These are phyloP conservation scores for Loris lydekkerianus DNA, from an alignment of 2,797 vertebrate genomes.

Conservation along the genomic window DNA sequence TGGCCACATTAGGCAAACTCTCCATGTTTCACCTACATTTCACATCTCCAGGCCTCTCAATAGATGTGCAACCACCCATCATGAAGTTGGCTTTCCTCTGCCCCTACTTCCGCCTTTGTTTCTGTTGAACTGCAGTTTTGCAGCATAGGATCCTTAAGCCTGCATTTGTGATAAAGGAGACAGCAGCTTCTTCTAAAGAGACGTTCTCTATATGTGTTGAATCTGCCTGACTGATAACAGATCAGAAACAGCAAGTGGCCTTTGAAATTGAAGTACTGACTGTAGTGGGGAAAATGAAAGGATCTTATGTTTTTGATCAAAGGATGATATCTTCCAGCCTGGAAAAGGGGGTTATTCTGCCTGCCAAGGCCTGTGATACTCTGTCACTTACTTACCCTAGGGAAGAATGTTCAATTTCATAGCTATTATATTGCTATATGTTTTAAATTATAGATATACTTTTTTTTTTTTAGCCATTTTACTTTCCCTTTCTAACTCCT, in stretches of 20 bases:
- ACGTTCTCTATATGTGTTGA: conserved; percentile 59
- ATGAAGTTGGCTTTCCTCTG: background rate
- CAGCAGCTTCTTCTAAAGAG: conserved; percentile 66
- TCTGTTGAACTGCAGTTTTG: conserved; percentile 64
- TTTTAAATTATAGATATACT: conserved; percentile 66
- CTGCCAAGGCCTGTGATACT: conserved; percentile 66
- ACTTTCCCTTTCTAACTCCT: conserved; percentile 43
- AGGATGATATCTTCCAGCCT: conserved; percentile 64
- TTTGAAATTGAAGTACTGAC: conserved; percentile 76
- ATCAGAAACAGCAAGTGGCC: conserved; percentile 69
- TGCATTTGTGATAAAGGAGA: conserved; percentile 73
- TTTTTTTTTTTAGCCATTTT: background rate
- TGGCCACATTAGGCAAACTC: background rate
- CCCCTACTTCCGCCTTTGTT: background rate
- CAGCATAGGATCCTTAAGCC: conserved; percentile 68
- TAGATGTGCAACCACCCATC: background rate
- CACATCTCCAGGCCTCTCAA: background rate
- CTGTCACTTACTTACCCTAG: conserved; percentile 65
- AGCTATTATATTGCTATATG: conserved; percentile 54
- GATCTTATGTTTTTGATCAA: conserved; percentile 73
- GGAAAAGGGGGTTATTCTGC: conserved; percentile 61
- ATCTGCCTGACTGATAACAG: conserved; percentile 74
- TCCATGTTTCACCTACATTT: background rate
- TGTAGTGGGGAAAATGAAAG: conserved; percentile 68
- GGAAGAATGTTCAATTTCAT: conserved; percentile 67